Evolutionary conservation across 2,797 vertebrate species (phyloP), one percentile per base, ranked within the genome.

Genomic region (Pelochelys cantorii): DNA sequence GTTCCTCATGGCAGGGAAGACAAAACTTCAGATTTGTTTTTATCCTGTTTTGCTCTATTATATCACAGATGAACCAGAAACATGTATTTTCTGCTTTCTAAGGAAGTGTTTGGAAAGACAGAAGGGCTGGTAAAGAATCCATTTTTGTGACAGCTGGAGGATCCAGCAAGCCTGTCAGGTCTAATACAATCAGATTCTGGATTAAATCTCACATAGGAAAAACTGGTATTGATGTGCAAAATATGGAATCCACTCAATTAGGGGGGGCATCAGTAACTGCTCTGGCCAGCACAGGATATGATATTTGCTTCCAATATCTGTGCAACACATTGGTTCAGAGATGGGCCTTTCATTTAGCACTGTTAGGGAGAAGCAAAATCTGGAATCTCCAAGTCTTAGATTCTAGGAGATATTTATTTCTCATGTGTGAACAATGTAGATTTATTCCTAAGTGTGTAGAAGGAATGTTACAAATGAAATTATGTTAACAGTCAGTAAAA

Each of bases 101-200:
- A 74, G 77, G 77, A 83, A 20, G 79, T 71, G 34, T 83, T 42
- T 91, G 85, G 78, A 80, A 85, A 89, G 81, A 56, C 2, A 2
- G 88, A 83, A 93, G 65, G 12, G 48, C 87, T 83, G 14, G 81
- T 78, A 75, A 65, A 85, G 65, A 81, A 89, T 95, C 87, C 93
- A 85, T 94, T 95, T 92, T 89, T 86, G 85, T 94, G 94, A 95
- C 95, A 97, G 94, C 94, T 97, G 94, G 88, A 92, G 79, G 52
- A 55, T 74, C 81, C 90, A 88, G 89, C 86, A 92, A 92, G 57
- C 90, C 94, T 95, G 96, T 97, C 94, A 91, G 79, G 31, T 95
- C 81, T 89, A 74, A 95, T 95, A 89, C 2, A 94, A 34, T 95
- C 95, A 93, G 48, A 34, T 17, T 52, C 85, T 83, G 83, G 88